Evolutionary conservation across 2,113 vertebrate species (phyloP).

Genomic region (Corythoichthys intestinalis): DNA sequence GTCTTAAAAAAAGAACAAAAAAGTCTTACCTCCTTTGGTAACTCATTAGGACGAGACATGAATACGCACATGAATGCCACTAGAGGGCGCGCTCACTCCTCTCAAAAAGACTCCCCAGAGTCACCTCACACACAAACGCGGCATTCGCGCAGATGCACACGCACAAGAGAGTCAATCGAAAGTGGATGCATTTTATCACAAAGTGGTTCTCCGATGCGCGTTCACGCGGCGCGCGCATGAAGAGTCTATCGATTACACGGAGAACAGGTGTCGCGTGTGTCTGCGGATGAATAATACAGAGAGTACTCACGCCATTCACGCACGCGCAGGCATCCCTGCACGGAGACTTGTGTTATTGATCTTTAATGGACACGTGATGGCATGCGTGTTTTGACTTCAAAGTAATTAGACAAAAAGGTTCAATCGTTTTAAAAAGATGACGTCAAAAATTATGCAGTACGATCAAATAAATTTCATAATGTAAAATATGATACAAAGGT

Average conservation of each 20-base stretch:
- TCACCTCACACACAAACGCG: background rate
- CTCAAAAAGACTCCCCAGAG: slow-evolving; percentile 3
- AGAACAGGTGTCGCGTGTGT: slow-evolving; percentile 65
- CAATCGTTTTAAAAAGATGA: background rate
- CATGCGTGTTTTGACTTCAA: background rate
- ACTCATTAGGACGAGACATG: background rate
- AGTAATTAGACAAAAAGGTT: background rate
- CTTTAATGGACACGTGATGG: background rate
- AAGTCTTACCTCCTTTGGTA: background rate
- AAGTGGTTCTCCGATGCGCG: background rate
- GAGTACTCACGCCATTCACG: slow-evolving; percentile 25
- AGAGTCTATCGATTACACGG: slow-evolving; percentile 59
- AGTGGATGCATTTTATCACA: slow-evolving; percentile 1
- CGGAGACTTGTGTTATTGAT: background rate
- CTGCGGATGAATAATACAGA: slow-evolving; percentile 57
- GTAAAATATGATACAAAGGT: too few species aligned
- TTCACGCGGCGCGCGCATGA: background rate
- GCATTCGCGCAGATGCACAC: background rate
- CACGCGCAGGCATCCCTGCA: background rate
- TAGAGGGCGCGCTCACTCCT: background rate
- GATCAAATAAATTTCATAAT: background rate
- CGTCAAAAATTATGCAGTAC: background rate
- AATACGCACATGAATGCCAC: background rate
- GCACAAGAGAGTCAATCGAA: background rate
- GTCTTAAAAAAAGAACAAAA: background rate